Conservation (phyloP, 2,113 vertebrate species). For the Forbesichthys papilliferus region DNA sequence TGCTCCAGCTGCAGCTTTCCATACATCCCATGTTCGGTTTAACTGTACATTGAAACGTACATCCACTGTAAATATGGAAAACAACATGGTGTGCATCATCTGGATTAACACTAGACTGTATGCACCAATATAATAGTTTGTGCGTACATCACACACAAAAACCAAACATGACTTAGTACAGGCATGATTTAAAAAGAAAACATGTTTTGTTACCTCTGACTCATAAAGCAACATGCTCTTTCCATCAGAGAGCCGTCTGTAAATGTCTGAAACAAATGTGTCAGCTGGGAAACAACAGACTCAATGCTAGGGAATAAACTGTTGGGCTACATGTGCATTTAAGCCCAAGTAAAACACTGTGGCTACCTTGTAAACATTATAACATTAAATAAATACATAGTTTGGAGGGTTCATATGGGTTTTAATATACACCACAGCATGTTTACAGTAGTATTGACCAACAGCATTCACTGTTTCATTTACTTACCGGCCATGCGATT, state of each 20-base stretch:
- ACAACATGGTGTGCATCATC: no score
- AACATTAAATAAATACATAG: no score
- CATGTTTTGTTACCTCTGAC: constrained; percentile 55
- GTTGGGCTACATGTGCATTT: background rate
- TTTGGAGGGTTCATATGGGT: no score
- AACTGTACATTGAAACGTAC: no score
- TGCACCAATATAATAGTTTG: no score
- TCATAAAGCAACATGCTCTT: constrained; percentile 47
- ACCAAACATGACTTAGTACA: no score
- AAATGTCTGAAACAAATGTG: constrained; percentile 58
- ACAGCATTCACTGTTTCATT: background rate
- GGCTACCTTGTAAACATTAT: background rate
- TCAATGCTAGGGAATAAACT: background rate
- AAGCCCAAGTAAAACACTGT: background rate
- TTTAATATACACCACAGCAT: background rate
- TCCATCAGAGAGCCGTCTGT: constrained; percentile 54
- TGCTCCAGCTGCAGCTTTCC: no score
- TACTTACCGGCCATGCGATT: constrained; percentile 70
- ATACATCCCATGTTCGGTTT: no score
- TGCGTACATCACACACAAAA: no score
- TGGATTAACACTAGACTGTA: no score
- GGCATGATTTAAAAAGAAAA: no score
- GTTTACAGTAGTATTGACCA: background rate
- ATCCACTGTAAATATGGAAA: no score
- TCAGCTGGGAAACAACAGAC: background rate